Conservation (phyloP, 2,888 invertebrate species). For the Mylabris sibirica region DNA sequence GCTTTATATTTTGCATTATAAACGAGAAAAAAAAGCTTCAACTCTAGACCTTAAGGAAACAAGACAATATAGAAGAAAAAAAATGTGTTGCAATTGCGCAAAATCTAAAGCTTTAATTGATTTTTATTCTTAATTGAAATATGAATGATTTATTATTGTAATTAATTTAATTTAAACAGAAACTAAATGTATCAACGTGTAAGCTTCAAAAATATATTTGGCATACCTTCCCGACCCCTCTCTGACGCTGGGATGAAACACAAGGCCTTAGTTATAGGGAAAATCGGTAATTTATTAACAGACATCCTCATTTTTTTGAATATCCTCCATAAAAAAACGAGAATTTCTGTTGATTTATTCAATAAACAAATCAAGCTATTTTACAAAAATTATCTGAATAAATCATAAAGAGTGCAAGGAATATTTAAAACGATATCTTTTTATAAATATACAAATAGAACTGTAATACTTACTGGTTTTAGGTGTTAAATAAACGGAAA, state of each 20-base stretch:
- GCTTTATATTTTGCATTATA: constrained; percentile 33
- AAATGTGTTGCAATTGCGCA: constrained; percentile 27
- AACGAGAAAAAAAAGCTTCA: constrained; percentile 12
- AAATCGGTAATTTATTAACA: constrained; percentile 29
- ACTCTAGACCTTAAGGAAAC: background rate
- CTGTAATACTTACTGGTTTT: constrained; percentile 85
- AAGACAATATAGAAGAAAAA: constrained; percentile 8
- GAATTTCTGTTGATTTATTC: constrained; percentile 1
- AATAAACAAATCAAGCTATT: constrained; percentile 21
- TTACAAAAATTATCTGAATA: constrained; percentile 31
- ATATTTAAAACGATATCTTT: background rate
- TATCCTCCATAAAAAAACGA: background rate
- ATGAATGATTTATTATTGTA: constrained; percentile 20
- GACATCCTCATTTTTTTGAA: background rate
- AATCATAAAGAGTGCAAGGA: constrained; percentile 29
- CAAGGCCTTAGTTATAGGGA: constrained; percentile 60
- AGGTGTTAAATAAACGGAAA: constrained; percentile 98
- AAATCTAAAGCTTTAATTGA: constrained; percentile 38
- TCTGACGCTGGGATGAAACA: constrained; percentile 69
- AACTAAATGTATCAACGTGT: constrained; percentile 44
- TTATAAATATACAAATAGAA: constrained; percentile 5
- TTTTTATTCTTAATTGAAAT: constrained; percentile 11
- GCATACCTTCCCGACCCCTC: constrained; percentile 68
- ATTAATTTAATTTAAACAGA: constrained; percentile 22
- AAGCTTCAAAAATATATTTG: constrained; percentile 51